Evolutionary conservation across 2,113 vertebrate species (phyloP).

Genomic region (Xerus inauris): DNA sequence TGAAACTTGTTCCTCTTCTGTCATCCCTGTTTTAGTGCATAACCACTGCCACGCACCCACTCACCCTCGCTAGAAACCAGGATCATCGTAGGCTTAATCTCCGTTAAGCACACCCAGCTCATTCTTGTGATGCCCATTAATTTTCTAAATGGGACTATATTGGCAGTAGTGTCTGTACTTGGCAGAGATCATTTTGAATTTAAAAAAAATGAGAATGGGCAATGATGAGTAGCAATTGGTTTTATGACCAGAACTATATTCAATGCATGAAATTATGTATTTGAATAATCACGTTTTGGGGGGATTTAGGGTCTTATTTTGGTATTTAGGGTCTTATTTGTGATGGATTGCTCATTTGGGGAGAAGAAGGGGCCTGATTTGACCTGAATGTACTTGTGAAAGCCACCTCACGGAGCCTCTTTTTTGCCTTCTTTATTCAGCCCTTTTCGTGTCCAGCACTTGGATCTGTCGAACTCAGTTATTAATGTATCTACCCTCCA

Average conservation of each 20-base stretch:
- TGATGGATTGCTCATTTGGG: background rate
- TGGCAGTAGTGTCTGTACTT: background rate
- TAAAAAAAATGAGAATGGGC: background rate
- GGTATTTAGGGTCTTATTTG: background rate
- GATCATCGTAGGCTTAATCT: too few relatives aligned
- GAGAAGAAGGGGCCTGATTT: background rate
- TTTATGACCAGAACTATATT: background rate
- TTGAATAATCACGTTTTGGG: too few relatives aligned
- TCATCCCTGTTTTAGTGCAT: background rate
- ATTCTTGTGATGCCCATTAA: background rate
- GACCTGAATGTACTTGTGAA: too few relatives aligned
- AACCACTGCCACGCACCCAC: background rate
- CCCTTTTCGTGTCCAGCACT: slow-evolving; percentile 88
- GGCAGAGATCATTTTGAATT: background rate
- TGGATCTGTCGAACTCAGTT: slow-evolving; percentile 94
- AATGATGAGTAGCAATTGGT: background rate
- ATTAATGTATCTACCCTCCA: slow-evolving; percentile 86
- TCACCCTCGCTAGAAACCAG: background rate
- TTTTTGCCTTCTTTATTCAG: slow-evolving; percentile 78
- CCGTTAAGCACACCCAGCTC: background rate
- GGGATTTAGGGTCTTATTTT: background rate
- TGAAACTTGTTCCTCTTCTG: background rate
- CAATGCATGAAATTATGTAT: background rate
- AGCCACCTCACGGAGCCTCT: background rate
- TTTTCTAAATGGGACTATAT: background rate